A percentile compares a stretch with the other conserved stretches of the same genome.
Evolutionary conservation across 2,888 invertebrate species (phyloP).

Genomic region (Caenorhabditis uteleia): DNA sequence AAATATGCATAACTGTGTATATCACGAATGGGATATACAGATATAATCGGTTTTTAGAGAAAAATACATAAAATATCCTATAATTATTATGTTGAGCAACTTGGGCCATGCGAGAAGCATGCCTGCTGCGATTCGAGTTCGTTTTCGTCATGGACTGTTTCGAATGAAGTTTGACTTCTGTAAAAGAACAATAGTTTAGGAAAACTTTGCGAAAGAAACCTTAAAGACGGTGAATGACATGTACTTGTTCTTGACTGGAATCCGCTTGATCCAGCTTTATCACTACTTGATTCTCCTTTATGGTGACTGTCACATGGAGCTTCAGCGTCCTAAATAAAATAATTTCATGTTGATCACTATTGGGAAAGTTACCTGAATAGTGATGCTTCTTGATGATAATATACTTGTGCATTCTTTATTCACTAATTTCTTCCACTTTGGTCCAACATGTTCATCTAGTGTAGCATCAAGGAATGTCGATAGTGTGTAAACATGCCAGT

Average conservation of each 20-base stretch:
- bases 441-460: constrained; percentile 62
- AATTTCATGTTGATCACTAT: neutral
- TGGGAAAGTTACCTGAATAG: neutral
- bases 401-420: too few relatives aligned
- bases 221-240: constrained; percentile 40
- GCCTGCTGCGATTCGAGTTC: constrained; percentile 70
- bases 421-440: constrained; percentile 28
- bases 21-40: too few relatives aligned
- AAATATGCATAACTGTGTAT: too few relatives aligned
- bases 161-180: constrained; percentile 51
- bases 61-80: neutral
- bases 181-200: constrained; percentile 1
- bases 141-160: constrained; percentile 43
- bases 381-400: neutral
- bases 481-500: constrained; percentile 59
- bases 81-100: constrained; percentile 2
- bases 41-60: too few relatives aligned
- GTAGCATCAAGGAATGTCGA: constrained; percentile 62
- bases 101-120: neutral
- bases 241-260: constrained; percentile 50
- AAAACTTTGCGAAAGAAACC: constrained; percentile 14
- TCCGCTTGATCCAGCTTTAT: constrained; percentile 46
- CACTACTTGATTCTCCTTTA: constrained; percentile 11
- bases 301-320: neutral
- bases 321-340: neutral